A percentile compares a stretch with the other conserved stretches of the same genome.
Conservation (phyloP, 2,113 vertebrate species). For the Ailuropoda melanoleuca region DNA sequence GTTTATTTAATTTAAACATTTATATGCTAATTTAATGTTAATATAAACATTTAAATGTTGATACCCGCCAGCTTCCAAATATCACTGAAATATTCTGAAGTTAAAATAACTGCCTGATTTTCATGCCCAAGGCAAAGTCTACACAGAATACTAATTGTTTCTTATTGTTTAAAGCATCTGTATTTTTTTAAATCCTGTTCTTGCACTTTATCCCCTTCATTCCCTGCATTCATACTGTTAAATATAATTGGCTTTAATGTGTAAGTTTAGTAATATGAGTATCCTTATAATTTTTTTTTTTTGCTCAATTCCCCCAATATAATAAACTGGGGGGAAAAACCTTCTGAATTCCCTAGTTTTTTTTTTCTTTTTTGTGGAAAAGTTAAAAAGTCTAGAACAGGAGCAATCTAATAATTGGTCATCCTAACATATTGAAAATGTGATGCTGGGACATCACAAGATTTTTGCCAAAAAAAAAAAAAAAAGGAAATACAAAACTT, state of each 20-base stretch:
- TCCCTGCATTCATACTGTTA: background rate
- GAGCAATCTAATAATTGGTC: background rate
- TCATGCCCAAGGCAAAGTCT: background rate
- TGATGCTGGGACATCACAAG: background rate
- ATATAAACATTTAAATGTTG: background rate
- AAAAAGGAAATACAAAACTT: background rate
- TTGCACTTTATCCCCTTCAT: background rate
- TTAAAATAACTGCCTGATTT: background rate
- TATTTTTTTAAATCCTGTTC: background rate
- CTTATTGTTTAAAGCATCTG: background rate
- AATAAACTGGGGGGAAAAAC: background rate
- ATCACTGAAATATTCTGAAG: background rate
- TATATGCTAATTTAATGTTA: too few relatives aligned
- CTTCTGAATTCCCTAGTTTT: background rate
- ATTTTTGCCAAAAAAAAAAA: background rate
- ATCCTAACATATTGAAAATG: background rate
- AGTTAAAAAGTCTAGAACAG: background rate
- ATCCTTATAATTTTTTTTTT: background rate
- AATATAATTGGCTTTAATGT: background rate
- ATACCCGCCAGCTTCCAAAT: too few relatives aligned
- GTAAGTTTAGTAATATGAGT: background rate
- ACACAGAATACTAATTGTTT: background rate
- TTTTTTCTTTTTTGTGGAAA: background rate
- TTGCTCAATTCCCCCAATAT: background rate
- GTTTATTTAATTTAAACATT: too few relatives aligned